phyloP scores from a whole-genome alignment of 2,797 vertebrate genomes.

The Xiphorhynchus erythropygius region DNA sequence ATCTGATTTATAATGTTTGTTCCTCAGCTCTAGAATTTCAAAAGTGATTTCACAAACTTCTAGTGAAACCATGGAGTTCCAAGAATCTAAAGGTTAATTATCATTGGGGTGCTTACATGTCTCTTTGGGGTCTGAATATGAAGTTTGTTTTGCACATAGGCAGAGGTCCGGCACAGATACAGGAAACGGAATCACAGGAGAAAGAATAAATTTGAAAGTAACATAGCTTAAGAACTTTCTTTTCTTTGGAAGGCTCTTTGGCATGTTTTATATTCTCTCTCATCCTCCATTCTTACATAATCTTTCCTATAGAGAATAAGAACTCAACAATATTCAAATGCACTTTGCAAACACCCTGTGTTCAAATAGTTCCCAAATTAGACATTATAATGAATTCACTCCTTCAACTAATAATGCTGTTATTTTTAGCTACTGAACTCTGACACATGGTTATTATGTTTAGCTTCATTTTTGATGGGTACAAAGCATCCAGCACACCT shows the following conservation, averaged over 20 bases:
- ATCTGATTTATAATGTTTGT: neutral
- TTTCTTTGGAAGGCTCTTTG: neutral
- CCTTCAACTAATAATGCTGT: neutral
- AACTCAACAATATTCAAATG: neutral
- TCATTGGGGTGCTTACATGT: neutral
- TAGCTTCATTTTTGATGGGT: neutral
- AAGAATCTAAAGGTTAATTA: neutral
- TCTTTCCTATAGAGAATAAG: neutral
- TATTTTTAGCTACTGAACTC: constrained; percentile 34
- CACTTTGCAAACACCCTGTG: neutral
- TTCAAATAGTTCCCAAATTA: neutral
- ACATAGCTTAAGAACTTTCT: neutral
- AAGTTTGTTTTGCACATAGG: neutral
- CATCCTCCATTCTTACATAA: neutral
- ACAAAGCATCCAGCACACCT: neutral
- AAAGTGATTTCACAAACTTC: neutral
- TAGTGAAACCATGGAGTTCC: neutral
- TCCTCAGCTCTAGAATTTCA: neutral
- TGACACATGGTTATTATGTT: constrained; percentile 15
- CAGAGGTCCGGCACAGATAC: neutral
- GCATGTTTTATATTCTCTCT: neutral
- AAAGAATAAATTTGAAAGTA: neutral
- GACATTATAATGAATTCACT: neutral
- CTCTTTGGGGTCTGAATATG: neutral
- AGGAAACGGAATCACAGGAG: neutral